A percentile compares a stretch with the other conserved stretches of the same genome.
Evolutionary conservation across 2,113 vertebrate genomes (phyloP).

Genomic region (Paradoxurus hermaphroditus): DNA sequence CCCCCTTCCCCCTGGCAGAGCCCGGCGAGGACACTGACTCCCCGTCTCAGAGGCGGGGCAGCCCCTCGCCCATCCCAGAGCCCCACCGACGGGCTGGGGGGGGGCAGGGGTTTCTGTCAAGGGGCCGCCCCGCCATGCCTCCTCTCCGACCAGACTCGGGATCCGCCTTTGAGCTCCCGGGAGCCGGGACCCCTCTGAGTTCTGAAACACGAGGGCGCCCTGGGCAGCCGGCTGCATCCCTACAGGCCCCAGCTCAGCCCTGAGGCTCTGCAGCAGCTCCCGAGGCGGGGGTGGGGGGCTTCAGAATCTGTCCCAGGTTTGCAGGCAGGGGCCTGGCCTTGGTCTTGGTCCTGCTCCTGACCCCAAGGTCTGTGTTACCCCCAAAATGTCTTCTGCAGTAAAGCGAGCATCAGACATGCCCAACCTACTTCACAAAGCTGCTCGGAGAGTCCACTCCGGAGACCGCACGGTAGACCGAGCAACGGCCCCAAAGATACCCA

Average conservation of each 20-base stretch:
- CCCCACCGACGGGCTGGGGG: neutral
- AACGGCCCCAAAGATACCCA: neutral
- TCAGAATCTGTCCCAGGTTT: too few species aligned
- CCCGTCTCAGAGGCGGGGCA: neutral
- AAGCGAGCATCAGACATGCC: neutral
- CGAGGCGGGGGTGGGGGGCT: neutral
- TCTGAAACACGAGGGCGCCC: neutral
- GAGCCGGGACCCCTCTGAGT: neutral
- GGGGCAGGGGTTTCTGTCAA: neutral
- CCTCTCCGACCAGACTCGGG: neutral
- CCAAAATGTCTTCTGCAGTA: neutral
- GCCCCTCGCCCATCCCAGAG: neutral
- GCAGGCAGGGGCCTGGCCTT: neutral
- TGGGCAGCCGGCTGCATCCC: neutral
- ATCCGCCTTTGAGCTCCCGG: neutral
- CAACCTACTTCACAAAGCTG: neutral
- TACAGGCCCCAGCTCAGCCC: neutral
- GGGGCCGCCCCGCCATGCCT: neutral
- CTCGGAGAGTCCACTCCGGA: neutral
- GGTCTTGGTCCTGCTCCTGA: neutral
- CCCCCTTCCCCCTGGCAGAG: neutral
- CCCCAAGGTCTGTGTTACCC: neutral
- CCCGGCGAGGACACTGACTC: neutral
- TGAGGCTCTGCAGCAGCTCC: neutral
- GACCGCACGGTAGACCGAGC: neutral